Conservation (phyloP, 2,888 invertebrate genomes). For the Diploptera punctata region DNA sequence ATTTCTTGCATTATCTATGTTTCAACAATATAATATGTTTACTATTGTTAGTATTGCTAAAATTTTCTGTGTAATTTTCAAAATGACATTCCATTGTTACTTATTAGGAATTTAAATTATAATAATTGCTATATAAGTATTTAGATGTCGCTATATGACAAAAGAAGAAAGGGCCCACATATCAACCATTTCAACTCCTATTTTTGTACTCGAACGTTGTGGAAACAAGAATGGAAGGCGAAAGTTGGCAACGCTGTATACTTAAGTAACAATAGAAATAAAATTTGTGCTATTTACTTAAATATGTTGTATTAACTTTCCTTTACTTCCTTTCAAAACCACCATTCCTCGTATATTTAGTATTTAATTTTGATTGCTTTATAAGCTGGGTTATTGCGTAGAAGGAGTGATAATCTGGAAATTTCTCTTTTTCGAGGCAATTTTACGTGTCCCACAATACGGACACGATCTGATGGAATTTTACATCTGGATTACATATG, state of each 20-base stretch:
- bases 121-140: neutral
- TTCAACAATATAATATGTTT: too few species aligned
- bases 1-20: too few species aligned
- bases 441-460: too few species aligned
- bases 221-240: neutral
- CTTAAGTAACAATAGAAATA: neutral
- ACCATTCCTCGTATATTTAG: too few species aligned
- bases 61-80: neutral
- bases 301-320: too few species aligned
- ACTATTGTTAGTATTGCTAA: neutral
- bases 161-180: neutral
- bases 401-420: too few species aligned
- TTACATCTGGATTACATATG: too few species aligned
- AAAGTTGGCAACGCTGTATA: neutral
- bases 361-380: too few species aligned
- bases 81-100: neutral
- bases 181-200: conserved; percentile 16
- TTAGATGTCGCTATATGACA: neutral
- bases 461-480: too few species aligned
- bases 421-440: too few species aligned
- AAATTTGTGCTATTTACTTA: neutral
- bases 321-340: too few species aligned
- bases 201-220: conserved; percentile 15
- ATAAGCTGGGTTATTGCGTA: too few species aligned
- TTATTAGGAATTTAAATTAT: neutral